Evolutionary conservation across 2,888 invertebrate species (phyloP), one percentile per base, ranked within the genome.

Genomic region (Synanthedon andrenaeformis): DNA sequence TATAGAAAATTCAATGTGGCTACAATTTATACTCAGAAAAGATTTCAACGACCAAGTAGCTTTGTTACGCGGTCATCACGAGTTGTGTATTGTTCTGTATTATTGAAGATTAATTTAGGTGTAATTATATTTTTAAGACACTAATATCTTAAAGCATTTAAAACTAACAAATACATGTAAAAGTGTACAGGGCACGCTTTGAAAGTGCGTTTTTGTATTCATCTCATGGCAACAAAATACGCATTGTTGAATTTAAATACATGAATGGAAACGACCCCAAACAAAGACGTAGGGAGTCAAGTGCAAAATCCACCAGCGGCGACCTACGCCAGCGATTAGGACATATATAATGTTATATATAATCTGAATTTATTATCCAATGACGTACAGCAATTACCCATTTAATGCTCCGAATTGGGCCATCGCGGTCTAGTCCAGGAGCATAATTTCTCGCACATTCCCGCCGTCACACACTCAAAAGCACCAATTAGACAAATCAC

Each of bases 351-450:
- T 76, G 70, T 79, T 72, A 78, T 76, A 78, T 74, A 82, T 75
- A 76, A 79, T 76, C 76, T 72, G 76, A 81, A 79, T 81, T 83
- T 85, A 87, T 87, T 87, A 87, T 86, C 76, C 87, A 87, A 86
- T 87, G 85, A 87, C 80, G 80, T 84, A 74, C 76, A 78, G 76
- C 87, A 84, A 87, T 87, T 87, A 87, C 87, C 87, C 84, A 86
- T 85, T 87, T 84, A 83, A 79, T 81, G 79, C 78, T 81, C 79
- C 78, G 82, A 87, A 86, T 86, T 76, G 87, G 87, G 84, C 67
- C 86, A 87, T 86, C 72, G 79, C 78, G 72, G 70, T 72, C 71
- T 69, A 66, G 77, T 81, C 80, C 82, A 74, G 72, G 35, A 35
- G 35, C 67, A 70, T 69, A 70, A 66, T 66, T 70, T 76, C 81